Evolutionary conservation across 1,140 invertebrate genomes (phyloP).

Genomic region (Neodiprion lecontei): DNA sequence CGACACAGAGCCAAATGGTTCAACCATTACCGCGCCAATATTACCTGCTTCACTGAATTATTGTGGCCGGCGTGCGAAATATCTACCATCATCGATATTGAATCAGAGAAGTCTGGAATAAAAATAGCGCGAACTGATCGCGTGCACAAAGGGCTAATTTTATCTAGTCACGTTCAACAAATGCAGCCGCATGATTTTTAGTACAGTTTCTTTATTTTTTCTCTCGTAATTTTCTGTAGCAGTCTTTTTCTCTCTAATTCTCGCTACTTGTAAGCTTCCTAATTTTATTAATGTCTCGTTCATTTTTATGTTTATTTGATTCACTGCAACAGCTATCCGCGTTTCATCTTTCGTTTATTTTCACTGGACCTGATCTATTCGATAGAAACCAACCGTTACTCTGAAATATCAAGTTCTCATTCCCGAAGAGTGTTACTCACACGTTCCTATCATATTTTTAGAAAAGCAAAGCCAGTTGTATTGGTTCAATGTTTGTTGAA

Average conservation of each 20-base stretch:
- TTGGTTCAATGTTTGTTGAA: no score
- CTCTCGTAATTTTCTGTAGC: neutral
- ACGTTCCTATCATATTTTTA: no score
- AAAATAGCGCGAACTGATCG: constrained; percentile 45
- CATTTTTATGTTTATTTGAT: neutral
- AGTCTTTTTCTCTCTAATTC: neutral
- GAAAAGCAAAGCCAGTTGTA: no score
- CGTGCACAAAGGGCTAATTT: constrained; percentile 47
- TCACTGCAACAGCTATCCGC: neutral
- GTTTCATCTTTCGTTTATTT: neutral
- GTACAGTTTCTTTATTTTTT: neutral
- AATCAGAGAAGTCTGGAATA: constrained; percentile 31
- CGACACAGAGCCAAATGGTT: constrained; percentile 53
- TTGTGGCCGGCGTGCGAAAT: constrained; percentile 52
- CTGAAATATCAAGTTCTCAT: no score
- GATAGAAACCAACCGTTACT: no score
- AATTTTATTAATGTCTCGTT: neutral
- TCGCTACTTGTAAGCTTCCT: neutral
- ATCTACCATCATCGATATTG: constrained; percentile 54
- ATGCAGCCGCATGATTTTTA: constrained; percentile 33
- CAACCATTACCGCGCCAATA: constrained; percentile 52
- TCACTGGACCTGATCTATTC: no score
- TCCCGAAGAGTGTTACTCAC: no score
- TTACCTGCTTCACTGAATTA: constrained; percentile 58
- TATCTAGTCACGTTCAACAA: constrained; percentile 47